Base-by-base conservation (phyloP, 2,797 vertebrate species). In the Spheniscus humboldti region DNA sequence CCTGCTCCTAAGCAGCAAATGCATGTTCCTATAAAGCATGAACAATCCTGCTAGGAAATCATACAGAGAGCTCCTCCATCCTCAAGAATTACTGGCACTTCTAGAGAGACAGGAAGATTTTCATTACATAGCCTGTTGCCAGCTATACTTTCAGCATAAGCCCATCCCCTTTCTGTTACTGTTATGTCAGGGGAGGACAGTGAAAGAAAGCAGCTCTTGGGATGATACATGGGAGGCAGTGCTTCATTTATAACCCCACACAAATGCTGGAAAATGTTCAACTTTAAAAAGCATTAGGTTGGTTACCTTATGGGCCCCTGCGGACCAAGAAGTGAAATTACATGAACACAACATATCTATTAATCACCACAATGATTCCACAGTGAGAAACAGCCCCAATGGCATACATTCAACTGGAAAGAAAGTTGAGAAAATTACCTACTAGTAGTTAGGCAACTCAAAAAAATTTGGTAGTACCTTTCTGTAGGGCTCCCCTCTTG, bases 161-260 rank as follows among this genome's bases (percentile, higher is more conserved):
- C 85, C 93, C 96, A 92, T 86, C 94, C 94, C 86, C 84, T 94
- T 75, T 93, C 92, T 95, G 94, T 90, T 93, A 78, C 92, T 88
- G 96, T 94, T 94, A 95, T 96, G 97, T 97, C 97, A 97, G 92
- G 96, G 96, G 78, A 95, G 98, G 97, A 98, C 96, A 97, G 94
- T 97, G 97, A 98, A 85, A 97, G 94, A 98, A 98, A 97, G 89
- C 97, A 98, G 98, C 95, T 97, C 96, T 92, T 95, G 94, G 94
- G 97, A 96, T 95, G 96, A 97, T 97, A 94, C 97, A 97, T 97
- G 92, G 92, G 90, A 97, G 92, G 95, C 95, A 96, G 91, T 24
- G 88, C 97, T 97, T 97, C 97, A 98, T 97, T 97, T 97, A 97
- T 97, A 98, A 98, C 96, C 96, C 94, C 96, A 96, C 96, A 96